Evolutionary conservation across 1,140 invertebrate genomes (phyloP), one percentile per base, ranked within the genome.

Genomic region (Trachymyrmex cornetzi): DNA sequence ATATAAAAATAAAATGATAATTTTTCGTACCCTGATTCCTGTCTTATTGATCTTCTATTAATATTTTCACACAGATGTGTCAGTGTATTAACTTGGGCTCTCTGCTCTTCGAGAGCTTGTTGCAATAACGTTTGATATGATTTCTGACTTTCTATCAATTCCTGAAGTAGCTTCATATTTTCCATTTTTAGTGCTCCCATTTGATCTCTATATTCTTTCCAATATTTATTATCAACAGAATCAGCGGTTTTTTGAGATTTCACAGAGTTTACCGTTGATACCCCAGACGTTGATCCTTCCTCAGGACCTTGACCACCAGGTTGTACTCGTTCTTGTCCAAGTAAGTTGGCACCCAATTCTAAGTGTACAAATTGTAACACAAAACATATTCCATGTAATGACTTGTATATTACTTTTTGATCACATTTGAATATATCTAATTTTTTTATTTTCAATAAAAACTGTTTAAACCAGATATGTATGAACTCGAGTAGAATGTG

Each of bases 311-410:
- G 96, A 80, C 96, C 96, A 59, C 89, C 95, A 64, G 90, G 93
- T 86, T 94, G 94, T 38, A 93, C 92, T 87, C 95, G 88, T 92
- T 97, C 97, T 91, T 97, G 96, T 0, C 97, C 97, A 34, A 97
- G 96, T 69, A 98, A 94, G 95, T 98, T 98, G 19, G 97, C 97
- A 34, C 97, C 98, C 7, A 98, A 94, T 94, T 98, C 98, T 98
- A 91, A 3, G 93, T 94, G 95, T 85, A 92, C 92, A n/a, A 74
- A 86, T 77, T 63, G 11, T n/a, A 84, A 44, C 19, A 84, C 9
- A 30, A 85, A 77, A 89, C 19, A 64, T 16, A 27, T 27, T 77
- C 22, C 2, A 87, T 50, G 61, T 84, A 77, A 72, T 38, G 3
- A 61, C 16, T 34, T 57, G 7, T 59, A 34, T 44, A 72, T 16